Evolutionary conservation across 2,797 vertebrate species (phyloP).

Genomic region (Podarcis siculus): DNA sequence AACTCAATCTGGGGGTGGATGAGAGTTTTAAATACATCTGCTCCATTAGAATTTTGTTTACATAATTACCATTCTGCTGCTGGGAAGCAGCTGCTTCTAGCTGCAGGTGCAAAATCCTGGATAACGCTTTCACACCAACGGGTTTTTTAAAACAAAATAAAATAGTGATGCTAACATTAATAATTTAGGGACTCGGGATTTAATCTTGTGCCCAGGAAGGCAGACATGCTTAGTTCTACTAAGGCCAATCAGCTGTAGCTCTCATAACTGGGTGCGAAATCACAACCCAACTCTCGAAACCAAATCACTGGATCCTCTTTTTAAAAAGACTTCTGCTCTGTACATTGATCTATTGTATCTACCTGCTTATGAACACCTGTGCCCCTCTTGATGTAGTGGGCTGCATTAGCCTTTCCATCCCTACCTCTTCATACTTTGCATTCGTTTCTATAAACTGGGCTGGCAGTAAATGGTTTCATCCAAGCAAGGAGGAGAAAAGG

Average conservation of each 20-base stretch:
- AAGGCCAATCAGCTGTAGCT: background rate
- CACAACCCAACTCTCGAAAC: background rate
- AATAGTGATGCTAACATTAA: background rate
- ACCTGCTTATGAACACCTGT: conserved; percentile 1
- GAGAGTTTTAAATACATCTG: conserved; percentile 58
- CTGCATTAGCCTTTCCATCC: too few species aligned
- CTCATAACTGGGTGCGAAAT: background rate
- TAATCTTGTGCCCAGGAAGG: background rate
- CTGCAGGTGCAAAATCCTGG: conserved; percentile 60
- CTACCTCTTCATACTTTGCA: too few species aligned
- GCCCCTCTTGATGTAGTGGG: too few species aligned
- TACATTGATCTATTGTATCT: background rate
- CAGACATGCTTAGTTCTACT: background rate
- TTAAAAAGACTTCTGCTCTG: conserved; percentile 20
- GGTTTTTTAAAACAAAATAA: background rate
- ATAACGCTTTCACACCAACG: conserved; percentile 17
- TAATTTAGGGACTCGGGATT: conserved; percentile 22
- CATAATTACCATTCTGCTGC: conserved; percentile 46
- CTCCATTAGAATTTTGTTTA: conserved; percentile 59
- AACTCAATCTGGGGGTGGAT: conserved; percentile 25
- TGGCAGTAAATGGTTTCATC: too few species aligned
- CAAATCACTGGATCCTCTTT: background rate
- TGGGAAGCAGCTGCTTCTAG: conserved; percentile 57
- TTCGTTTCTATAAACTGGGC: too few species aligned
- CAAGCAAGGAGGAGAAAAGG: background rate